Conservation (phyloP, 1,140 invertebrate genomes). For the Ceratina calcarata region DNA sequence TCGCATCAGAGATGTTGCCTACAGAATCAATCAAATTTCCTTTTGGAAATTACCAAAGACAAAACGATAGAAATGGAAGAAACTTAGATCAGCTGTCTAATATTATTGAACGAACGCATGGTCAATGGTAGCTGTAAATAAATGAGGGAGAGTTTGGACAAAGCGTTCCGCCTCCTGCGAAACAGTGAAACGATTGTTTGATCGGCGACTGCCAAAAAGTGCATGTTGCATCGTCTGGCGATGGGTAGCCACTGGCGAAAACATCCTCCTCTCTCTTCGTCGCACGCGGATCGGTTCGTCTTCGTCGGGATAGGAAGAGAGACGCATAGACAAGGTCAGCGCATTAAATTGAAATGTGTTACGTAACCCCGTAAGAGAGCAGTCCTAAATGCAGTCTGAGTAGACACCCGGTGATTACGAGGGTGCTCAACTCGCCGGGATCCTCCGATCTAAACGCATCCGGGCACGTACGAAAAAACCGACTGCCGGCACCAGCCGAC, state of each 20-base stretch:
- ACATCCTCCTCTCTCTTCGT: constrained; percentile 64
- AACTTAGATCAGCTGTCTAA: background rate
- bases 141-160: background rate
- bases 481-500: background rate
- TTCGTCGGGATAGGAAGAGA: constrained; percentile 71
- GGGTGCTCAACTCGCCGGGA: constrained; percentile 67
- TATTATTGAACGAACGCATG: background rate
- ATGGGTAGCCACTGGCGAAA: constrained; percentile 59
- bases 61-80: no score
- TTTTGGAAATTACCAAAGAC: no score
- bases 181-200: constrained; percentile 40
- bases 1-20: no score
- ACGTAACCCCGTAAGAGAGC: constrained; percentile 72
- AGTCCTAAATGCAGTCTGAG: constrained; percentile 70
- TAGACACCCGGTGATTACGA: constrained; percentile 75
- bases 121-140: no score
- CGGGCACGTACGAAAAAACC: background rate
- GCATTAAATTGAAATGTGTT: constrained; percentile 76
- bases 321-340: constrained; percentile 77
- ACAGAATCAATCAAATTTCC: no score
- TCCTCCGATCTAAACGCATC: background rate
- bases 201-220: constrained; percentile 56
- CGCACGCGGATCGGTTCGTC: constrained; percentile 37
- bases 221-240: constrained; percentile 64
- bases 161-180: constrained; percentile 32